phyloP scores from a whole-genome alignment of 2,113 vertebrate genomes.

The Euleptes europaea region DNA sequence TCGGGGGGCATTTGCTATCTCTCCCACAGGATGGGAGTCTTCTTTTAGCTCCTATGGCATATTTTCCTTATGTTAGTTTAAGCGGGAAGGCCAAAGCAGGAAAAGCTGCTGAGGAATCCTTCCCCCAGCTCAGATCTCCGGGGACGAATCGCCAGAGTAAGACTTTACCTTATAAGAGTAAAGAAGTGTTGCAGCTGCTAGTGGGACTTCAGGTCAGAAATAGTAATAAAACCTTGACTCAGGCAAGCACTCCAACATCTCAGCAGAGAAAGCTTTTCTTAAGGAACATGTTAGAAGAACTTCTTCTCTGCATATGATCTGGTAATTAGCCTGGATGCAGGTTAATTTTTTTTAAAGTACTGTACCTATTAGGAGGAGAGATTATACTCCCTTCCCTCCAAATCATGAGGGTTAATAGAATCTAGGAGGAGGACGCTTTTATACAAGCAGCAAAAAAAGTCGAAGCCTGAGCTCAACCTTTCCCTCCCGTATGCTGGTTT shows the following conservation, averaged over 20 bases:
- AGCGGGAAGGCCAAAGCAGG: slow-evolving; percentile 20
- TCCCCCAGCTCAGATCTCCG: neutral
- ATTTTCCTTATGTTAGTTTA: neutral
- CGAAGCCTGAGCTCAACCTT: neutral
- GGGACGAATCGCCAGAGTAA: neutral
- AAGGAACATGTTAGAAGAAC: slow-evolving; percentile 8
- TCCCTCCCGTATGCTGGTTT: neutral
- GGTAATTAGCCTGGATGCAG: neutral
- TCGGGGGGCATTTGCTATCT: neutral
- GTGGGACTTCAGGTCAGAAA: slow-evolving; percentile 2
- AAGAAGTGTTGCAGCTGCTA: slow-evolving; percentile 19
- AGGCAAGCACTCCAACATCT: neutral
- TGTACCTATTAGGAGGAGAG: neutral
- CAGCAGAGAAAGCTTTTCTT: neutral
- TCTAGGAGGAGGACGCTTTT: neutral
- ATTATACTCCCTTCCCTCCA: neutral
- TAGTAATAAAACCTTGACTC: slow-evolving; percentile 21
- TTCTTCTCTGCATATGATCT: slow-evolving; percentile 1
- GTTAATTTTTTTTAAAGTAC: neutral
- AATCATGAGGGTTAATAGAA: neutral
- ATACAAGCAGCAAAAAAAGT: neutral
- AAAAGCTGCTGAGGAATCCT: neutral
- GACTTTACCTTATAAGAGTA: slow-evolving; percentile 34
- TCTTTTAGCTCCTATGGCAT: neutral
- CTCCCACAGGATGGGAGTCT: neutral